phyloP scores from a whole-genome alignment of 2,113 vertebrate genomes.

The Chinchilla lanigera region DNA sequence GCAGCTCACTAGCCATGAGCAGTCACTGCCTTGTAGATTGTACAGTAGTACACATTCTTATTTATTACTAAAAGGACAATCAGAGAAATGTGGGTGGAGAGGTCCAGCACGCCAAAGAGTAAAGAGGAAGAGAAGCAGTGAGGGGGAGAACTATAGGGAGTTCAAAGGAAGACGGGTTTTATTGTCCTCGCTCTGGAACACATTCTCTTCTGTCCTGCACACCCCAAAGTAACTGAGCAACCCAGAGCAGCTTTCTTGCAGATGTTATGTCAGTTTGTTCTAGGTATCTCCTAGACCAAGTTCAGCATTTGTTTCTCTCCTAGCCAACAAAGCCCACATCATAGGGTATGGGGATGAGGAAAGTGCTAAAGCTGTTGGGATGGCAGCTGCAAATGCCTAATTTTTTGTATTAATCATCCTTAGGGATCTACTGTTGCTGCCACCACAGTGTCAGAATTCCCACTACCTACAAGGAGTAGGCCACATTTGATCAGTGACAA shows the following conservation, averaged over 20 bases:
- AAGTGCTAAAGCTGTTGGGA: not conserved
- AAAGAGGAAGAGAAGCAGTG: not conserved
- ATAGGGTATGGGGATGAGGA: no score
- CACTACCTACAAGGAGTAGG: not conserved
- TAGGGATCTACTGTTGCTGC: not conserved
- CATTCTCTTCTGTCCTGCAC: not conserved
- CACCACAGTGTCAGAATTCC: not conserved
- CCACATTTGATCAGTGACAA: not conserved
- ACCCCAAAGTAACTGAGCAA: not conserved
- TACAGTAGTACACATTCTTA: not conserved
- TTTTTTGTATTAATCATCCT: not conserved
- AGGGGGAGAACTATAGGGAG: not conserved
- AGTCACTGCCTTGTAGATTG: not conserved
- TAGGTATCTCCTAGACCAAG: not conserved
- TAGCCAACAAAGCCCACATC: not conserved
- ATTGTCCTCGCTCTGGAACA: not conserved
- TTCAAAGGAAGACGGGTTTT: not conserved
- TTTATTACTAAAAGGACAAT: conserved; percentile 42
- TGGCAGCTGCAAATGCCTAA: not conserved
- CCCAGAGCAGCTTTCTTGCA: not conserved
- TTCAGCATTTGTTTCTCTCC: not conserved
- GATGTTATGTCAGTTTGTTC: not conserved
- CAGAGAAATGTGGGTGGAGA: not conserved
- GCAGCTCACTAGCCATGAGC: not conserved
- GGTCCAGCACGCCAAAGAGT: not conserved